A percentile compares a stretch with the other conserved stretches of the same genome.
These are phyloP conservation scores for Rhynchonycteris naso DNA, from an alignment of 2,797 vertebrate species.

Conservation along the genomic window DNA sequence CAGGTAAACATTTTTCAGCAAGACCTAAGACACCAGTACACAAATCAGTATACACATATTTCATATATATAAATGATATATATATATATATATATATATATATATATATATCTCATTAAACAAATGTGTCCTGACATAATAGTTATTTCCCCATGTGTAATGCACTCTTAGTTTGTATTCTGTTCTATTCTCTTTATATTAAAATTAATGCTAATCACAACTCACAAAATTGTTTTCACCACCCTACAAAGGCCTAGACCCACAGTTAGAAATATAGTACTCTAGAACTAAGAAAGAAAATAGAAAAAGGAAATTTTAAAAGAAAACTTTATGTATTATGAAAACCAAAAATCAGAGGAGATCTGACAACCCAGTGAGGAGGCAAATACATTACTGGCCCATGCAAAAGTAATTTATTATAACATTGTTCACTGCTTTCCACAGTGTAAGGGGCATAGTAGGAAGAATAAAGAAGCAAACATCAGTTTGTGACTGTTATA, in stretches of 20 bases:
- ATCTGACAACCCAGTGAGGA: not conserved
- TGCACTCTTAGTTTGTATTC: not conserved
- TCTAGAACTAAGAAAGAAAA: not conserved
- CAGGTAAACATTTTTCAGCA: constrained; percentile 29
- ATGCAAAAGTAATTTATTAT: not conserved
- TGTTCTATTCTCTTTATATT: not conserved
- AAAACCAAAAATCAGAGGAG: not conserved
- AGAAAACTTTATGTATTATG: not conserved
- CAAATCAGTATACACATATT: not conserved
- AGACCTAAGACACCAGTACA: not conserved
- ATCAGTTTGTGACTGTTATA: too few species aligned
- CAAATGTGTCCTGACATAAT: not conserved
- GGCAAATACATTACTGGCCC: not conserved
- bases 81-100: too few species aligned
- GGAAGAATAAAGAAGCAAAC: not conserved
- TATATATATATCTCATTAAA: not conserved
- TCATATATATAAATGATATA: too few species aligned
- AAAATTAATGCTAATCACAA: not conserved
- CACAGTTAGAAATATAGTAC: not conserved
- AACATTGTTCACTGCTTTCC: not conserved
- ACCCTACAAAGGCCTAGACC: not conserved
- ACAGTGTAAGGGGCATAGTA: not conserved
- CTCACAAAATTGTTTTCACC: not conserved
- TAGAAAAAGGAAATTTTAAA: not conserved
- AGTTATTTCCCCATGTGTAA: not conserved